A percentile compares a stretch with the other conserved stretches of the same genome.
Conservation (phyloP, 2,797 vertebrate genomes). For the Xenopus petersii region DNA sequence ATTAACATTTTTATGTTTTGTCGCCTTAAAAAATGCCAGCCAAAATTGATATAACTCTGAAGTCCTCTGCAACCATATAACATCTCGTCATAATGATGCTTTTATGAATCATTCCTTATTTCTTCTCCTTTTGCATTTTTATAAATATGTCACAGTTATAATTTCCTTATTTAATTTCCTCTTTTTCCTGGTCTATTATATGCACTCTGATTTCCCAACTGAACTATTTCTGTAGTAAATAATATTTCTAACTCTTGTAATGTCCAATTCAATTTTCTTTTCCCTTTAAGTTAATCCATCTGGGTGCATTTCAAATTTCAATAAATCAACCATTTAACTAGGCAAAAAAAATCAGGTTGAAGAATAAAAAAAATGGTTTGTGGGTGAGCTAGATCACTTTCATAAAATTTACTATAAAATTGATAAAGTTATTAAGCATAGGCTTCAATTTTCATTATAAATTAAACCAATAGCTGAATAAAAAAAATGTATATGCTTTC, state of each 20-base stretch:
- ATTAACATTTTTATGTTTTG: too few relatives aligned
- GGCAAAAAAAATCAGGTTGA: constrained; percentile 8
- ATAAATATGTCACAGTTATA: constrained; percentile 25
- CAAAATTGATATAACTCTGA: not conserved
- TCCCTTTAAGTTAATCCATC: constrained; percentile 34
- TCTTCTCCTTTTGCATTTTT: not conserved
- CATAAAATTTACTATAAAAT: constrained; percentile 10
- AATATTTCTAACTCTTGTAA: constrained; percentile 39
- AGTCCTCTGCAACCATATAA: not conserved
- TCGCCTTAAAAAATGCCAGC: not conserved
- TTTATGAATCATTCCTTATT: constrained; percentile 1
- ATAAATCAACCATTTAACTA: constrained; percentile 38
- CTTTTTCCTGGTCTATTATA: constrained; percentile 26
- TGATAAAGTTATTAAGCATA: not conserved
- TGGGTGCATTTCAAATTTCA: constrained; percentile 31
- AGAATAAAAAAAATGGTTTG: constrained; percentile 17
- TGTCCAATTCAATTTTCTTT: constrained; percentile 41
- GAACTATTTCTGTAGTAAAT: constrained; percentile 41
- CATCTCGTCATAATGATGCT: constrained; percentile 2
- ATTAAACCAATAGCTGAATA: not conserved
- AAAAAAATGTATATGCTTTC: too few relatives aligned
- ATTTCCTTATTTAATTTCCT: constrained; percentile 33
- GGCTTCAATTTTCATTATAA: constrained; percentile 4
- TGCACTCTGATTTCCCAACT: constrained; percentile 35
- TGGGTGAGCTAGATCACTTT: constrained; percentile 6